These are phyloP conservation scores for Luehdorfia chinensis DNA, from an alignment of 1,140 invertebrate genomes.

Conservation along the genomic window DNA sequence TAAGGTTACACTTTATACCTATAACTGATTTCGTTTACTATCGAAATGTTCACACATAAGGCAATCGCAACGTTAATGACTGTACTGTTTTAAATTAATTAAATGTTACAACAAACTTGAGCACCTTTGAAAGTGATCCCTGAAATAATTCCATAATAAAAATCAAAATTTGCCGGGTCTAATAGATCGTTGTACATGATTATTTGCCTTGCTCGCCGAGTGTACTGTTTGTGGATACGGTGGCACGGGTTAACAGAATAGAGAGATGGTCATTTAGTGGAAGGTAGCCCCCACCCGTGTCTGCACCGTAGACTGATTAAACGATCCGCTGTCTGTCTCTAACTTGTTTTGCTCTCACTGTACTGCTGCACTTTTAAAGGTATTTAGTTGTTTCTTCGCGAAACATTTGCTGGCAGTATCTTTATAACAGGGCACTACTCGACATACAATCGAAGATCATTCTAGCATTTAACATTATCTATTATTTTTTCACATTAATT, in stretches of 20 bases:
- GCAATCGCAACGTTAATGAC: too few species aligned
- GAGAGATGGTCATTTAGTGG: constrained; percentile 72
- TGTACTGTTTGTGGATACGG: constrained; percentile 70
- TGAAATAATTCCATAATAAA: too few species aligned
- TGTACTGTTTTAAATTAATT: too few species aligned
- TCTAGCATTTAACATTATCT: too few species aligned
- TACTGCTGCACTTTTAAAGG: constrained; percentile 34
- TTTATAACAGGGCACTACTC: not conserved
- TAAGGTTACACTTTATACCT: too few species aligned
- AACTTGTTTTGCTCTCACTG: constrained; percentile 54
- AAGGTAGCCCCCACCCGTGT: constrained; percentile 49
- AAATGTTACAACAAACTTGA: too few species aligned
- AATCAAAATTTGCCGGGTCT: constrained; percentile 24
- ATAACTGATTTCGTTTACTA: too few species aligned
- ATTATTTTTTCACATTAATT: too few species aligned
- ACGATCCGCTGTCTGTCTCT: constrained; percentile 57
- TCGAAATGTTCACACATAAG: too few species aligned
- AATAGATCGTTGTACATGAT: constrained; percentile 16
- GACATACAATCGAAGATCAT: not conserved
- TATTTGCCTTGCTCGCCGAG: constrained; percentile 58
- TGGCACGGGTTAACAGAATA: constrained; percentile 62
- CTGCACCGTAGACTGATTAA: constrained; percentile 67
- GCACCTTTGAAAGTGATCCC: too few species aligned
- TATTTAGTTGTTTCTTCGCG: constrained; percentile 30
- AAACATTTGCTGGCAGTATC: constrained; percentile 11